phyloP scores from a whole-genome alignment of 64 coral and sea anemone genomes.

The Exaiptasia diaphana region DNA sequence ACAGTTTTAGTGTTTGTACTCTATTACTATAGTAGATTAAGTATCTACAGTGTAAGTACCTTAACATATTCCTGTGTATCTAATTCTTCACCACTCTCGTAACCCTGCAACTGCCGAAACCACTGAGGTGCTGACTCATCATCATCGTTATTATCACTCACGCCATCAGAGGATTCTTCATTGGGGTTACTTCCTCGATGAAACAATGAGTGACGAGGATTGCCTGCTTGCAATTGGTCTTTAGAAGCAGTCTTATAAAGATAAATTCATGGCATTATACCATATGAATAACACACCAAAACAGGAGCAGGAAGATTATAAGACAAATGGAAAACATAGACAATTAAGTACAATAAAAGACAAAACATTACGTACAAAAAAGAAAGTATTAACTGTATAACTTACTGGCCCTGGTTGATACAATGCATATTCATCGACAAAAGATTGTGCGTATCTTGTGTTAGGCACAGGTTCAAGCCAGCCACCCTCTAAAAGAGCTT shows the following conservation, averaged over 20 bases:
- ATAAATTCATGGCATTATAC: no score
- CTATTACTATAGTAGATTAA: no score
- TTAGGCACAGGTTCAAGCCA: slow-evolving; percentile 91
- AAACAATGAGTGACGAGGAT: not conserved
- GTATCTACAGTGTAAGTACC: no score
- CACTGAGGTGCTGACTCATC: slow-evolving; percentile 83
- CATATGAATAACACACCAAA: no score
- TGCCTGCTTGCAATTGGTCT: not conserved
- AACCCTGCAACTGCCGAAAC: slow-evolving; percentile 64
- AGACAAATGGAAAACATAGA: no score
- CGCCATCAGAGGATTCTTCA: not conserved
- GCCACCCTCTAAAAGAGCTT: slow-evolving; percentile 71
- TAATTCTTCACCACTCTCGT: slow-evolving; percentile 28
- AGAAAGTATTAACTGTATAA: no score
- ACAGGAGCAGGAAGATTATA: no score
- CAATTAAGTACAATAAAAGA: no score
- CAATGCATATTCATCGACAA: slow-evolving; percentile 82
- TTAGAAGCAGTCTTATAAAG: not conserved
- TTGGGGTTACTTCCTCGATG: not conserved
- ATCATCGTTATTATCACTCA: slow-evolving; percentile 41
- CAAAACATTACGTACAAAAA: no score
- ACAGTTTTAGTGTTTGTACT: no score
- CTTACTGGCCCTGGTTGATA: slow-evolving; percentile 90
- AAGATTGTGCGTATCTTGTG: slow-evolving; percentile 43
- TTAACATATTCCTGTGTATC: slow-evolving; percentile 31